Conservation (phyloP, 2,888 invertebrate genomes). For the Sepioteuthis lessoniana region DNA sequence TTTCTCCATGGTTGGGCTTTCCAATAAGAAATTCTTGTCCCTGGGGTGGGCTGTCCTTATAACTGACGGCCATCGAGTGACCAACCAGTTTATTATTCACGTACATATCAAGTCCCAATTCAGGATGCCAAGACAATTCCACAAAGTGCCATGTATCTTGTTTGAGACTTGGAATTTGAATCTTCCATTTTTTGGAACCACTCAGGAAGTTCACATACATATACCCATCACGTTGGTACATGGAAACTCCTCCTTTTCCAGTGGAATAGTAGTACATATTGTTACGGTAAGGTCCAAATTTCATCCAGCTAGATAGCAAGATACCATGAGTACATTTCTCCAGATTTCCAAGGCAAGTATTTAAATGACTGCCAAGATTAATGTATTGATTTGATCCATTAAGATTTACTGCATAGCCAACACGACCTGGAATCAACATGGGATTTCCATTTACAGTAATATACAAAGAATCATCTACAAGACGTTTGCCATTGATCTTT, state of each 20-base stretch:
- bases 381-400: conserved; percentile 69
- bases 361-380: conserved; percentile 65
- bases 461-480: conserved; percentile 58
- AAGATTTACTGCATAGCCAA: conserved; percentile 67
- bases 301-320: conserved; percentile 70
- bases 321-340: conserved; percentile 67
- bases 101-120: conserved; percentile 64
- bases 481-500: conserved; percentile 54
- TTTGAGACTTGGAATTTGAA: conserved; percentile 57
- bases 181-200: conserved; percentile 59
- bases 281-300: conserved; percentile 64
- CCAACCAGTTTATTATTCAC: conserved; percentile 62
- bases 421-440: conserved; percentile 62
- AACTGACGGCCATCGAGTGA: conserved; percentile 17
- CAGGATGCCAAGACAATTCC: conserved; percentile 71
- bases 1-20: conserved; percentile 63
- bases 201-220: conserved; percentile 61
- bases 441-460: conserved; percentile 61
- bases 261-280: conserved; percentile 70
- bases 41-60: background rate
- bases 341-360: conserved; percentile 71
- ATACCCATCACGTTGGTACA: conserved; percentile 66
- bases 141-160: conserved; percentile 69
- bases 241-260: conserved; percentile 66
- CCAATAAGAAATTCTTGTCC: conserved; percentile 62